Conservation (phyloP, 1,140 invertebrate genomes). For the Cryptotermes secundus region DNA sequence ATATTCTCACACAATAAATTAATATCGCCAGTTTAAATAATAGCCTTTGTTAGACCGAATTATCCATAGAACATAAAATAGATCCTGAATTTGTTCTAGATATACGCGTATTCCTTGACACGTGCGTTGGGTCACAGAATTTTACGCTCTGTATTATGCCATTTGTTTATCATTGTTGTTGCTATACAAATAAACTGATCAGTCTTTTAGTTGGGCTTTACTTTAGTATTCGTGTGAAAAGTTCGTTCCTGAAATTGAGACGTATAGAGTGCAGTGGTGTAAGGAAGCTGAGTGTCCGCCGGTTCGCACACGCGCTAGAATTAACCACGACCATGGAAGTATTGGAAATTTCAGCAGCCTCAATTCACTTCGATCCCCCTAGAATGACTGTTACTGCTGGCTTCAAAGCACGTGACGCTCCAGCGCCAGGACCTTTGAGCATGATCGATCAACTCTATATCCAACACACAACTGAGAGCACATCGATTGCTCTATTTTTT, state of each 20-base stretch:
- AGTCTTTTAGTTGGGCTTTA: background rate
- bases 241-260: background rate
- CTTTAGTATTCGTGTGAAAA: background rate
- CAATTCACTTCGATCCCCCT: constrained; percentile 1
- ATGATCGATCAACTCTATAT: background rate
- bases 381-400: background rate
- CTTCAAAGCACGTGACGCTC: background rate
- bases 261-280: background rate
- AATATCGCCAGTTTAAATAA: too few relatives aligned
- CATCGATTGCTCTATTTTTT: constrained; percentile 6
- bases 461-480: background rate
- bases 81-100: too few relatives aligned
- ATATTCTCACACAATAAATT: too few relatives aligned
- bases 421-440: background rate
- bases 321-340: background rate
- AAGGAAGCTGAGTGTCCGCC: background rate
- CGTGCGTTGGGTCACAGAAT: too few relatives aligned
- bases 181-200: background rate
- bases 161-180: too few relatives aligned
- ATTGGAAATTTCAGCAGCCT: background rate
- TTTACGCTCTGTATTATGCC: too few relatives aligned
- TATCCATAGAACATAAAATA: too few relatives aligned
- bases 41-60: too few relatives aligned
- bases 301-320: background rate
- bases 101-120: too few relatives aligned